Evolutionary conservation across 2,113 vertebrate species (phyloP).

Genomic region (Oryzias woworae): DNA sequence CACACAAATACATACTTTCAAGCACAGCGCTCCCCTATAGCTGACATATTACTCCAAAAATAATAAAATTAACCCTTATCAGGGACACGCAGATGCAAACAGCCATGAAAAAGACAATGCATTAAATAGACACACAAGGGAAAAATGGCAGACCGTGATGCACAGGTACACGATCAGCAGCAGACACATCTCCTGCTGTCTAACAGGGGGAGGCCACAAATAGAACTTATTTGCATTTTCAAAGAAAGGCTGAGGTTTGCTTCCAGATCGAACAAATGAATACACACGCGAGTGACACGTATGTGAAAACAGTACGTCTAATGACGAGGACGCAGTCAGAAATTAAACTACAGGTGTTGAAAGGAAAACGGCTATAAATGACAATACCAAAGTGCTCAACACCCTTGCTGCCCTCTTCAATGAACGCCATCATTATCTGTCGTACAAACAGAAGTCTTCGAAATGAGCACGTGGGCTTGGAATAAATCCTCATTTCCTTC

Average conservation of each 20-base stretch:
- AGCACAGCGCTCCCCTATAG: background rate
- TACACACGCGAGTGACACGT: slow-evolving; percentile 36
- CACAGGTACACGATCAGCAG: slow-evolving; percentile 47
- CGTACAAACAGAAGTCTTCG: slow-evolving; percentile 34
- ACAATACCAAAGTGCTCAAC: slow-evolving; percentile 37
- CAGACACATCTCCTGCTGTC: slow-evolving; percentile 35
- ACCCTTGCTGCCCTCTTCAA: slow-evolving; percentile 36
- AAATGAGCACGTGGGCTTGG: slow-evolving; percentile 35
- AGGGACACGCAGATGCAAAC: slow-evolving; percentile 25
- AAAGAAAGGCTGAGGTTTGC: slow-evolving; percentile 49
- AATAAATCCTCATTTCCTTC: slow-evolving; percentile 46
- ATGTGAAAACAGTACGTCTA: slow-evolving; percentile 29
- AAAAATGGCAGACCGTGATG: slow-evolving; percentile 4
- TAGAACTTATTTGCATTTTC: slow-evolving; percentile 71
- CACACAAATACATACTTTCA: background rate
- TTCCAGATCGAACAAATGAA: slow-evolving; percentile 25
- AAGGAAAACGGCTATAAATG: slow-evolving; percentile 51
- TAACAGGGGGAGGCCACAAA: slow-evolving; percentile 63
- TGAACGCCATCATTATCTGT: slow-evolving; percentile 50
- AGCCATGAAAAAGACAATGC: slow-evolving; percentile 16
- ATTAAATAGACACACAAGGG: slow-evolving; percentile 33
- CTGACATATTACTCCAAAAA: slow-evolving; percentile 8
- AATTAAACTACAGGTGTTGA: slow-evolving; percentile 42
- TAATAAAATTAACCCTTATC: slow-evolving; percentile 20
- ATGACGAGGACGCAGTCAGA: slow-evolving; percentile 48